Evolutionary conservation across 2,888 invertebrate species (phyloP), one percentile per base, ranked within the genome.

Genomic region (Branchipolynoe longqiensis): DNA sequence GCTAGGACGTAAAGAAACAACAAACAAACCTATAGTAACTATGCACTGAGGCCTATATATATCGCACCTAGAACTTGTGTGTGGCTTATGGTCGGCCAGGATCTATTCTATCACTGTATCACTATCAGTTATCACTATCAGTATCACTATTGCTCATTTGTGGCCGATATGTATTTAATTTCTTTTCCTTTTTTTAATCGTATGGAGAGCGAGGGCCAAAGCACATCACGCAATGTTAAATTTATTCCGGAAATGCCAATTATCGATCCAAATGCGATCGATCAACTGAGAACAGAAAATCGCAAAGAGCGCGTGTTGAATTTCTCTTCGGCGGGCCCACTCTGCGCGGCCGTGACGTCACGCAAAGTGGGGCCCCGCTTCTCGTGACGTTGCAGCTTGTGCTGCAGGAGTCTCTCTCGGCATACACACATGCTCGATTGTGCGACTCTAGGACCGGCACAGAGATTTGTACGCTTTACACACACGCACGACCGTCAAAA

Each of bases 351-450:
- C 22, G 38, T 69, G 69, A 69, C 69, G 62, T 62, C 62, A 62
- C 31, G 62, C n/a, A 3, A 1, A 8, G 62, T 25, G 62, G 62
- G 6, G 31, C 62, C 62, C 62, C 62, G 62, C 3, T 62, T 62
- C 62, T 31, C 62, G 62, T 62, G 62, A 62, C 62, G 69, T 69
- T 38, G 38, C 69, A 8, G 38, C 0, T 69, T n/a, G 38, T 38
- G 69, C 12, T 25, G 62, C 48, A 8, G 8, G 48, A 18, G 8
- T 48, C 48, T 18, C 48, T 8, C 18, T 48, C 18, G 22, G 38
- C 36, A 12, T 22, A 38, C n/a, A 69, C 69, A 69, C 69, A 69
- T 69, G 69, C 62, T 69, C 28, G 0, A 69, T 38, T 18, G 8
- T 14, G 36, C 33, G 14, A 6, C 36, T 4, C 4, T 38, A 33